A percentile compares a stretch with the other conserved stretches of the same genome.
These are phyloP conservation scores for Mormyrus hasselquistii DNA, from an alignment of 2,797 vertebrate species.

Conservation along the genomic window DNA sequence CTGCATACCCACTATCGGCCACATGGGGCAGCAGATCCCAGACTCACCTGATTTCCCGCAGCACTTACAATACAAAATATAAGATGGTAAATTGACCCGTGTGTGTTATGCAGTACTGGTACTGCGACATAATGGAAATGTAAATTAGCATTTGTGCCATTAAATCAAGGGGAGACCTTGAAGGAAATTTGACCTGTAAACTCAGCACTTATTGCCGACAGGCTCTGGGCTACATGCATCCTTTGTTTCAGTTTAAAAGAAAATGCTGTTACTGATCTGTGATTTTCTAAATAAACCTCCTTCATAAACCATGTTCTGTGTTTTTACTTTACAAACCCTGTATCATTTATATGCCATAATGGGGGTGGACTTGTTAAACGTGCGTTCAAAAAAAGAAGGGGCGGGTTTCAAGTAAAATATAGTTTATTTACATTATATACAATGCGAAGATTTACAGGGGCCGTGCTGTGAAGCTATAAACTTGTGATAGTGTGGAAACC, in stretches of 20 bases:
- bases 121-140: not conserved
- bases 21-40: not conserved
- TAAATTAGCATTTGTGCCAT: not conserved
- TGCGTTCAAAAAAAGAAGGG: not conserved
- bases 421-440: not conserved
- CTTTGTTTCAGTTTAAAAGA: not conserved
- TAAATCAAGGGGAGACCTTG: not conserved
- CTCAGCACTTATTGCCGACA: not conserved
- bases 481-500: not conserved
- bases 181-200: not conserved
- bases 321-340: not conserved
- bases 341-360: not conserved
- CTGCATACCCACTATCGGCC: not conserved
- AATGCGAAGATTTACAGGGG: not conserved
- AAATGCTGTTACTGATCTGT: not conserved
- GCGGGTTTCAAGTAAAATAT: not conserved
- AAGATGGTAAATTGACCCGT: not conserved
- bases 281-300: not conserved
- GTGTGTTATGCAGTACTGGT: not conserved
- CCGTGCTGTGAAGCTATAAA: not conserved
- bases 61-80: not conserved
- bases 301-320: not conserved
- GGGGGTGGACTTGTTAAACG: not conserved
- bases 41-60: not conserved
- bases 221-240: not conserved